A percentile compares a stretch with the other conserved stretches of the same genome.
Evolutionary conservation across 2,888 invertebrate species (phyloP).

Genomic region (Leistus spinibarbis): DNA sequence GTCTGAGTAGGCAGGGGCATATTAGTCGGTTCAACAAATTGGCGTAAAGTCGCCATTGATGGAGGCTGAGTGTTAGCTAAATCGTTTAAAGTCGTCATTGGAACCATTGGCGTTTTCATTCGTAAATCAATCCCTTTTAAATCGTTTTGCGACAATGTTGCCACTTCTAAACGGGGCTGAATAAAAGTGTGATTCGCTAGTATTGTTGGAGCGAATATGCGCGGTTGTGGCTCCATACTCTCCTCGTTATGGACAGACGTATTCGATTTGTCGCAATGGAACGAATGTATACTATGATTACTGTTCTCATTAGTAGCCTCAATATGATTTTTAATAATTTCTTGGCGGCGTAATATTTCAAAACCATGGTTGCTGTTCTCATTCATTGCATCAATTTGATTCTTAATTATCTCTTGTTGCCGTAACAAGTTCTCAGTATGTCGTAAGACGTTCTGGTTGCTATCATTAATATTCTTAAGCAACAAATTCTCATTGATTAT

Average conservation of each 20-base stretch:
- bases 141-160: slow-evolving; percentile 52
- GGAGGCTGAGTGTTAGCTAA: slow-evolving; percentile 62
- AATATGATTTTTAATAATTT: slow-evolving; percentile 29
- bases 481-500: too few relatives aligned
- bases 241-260: slow-evolving; percentile 31
- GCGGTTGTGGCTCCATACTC: slow-evolving; percentile 5
- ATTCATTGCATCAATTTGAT: slow-evolving; percentile 41
- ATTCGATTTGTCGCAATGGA: slow-evolving; percentile 29
- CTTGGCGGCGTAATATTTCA: not conserved
- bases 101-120: slow-evolving; percentile 65
- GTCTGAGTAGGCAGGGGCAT: slow-evolving; percentile 63
- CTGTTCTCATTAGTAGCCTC: slow-evolving; percentile 47
- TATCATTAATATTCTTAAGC: too few relatives aligned
- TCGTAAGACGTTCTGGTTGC: too few relatives aligned
- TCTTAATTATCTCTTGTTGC: slow-evolving; percentile 22
- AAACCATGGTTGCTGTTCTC: slow-evolving; percentile 45
- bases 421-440: slow-evolving; percentile 48
- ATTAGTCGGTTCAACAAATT: slow-evolving; percentile 58
- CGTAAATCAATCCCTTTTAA: slow-evolving; percentile 70
- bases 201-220: slow-evolving; percentile 17
- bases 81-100: slow-evolving; percentile 56
- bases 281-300: slow-evolving; percentile 24
- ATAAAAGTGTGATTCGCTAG: not conserved
- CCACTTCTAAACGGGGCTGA: slow-evolving; percentile 5
- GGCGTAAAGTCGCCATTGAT: slow-evolving; percentile 60